A percentile compares a stretch with the other conserved stretches of the same genome.
Evolutionary conservation across 2,113 vertebrate genomes (phyloP).

Genomic region (Montifringilla adamsi): DNA sequence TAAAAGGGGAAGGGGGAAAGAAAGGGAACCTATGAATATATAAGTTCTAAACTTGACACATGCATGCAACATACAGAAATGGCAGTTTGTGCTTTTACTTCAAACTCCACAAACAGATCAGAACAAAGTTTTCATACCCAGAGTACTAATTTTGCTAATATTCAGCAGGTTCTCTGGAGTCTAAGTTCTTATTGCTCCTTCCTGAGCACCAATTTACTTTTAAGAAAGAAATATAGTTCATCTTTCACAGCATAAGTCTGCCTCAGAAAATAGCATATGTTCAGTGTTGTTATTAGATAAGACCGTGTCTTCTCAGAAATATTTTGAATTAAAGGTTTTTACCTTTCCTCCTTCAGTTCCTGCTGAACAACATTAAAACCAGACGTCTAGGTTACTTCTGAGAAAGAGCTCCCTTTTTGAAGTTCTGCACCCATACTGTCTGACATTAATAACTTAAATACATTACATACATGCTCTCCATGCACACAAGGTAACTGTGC

Average conservation of each 20-base stretch:
- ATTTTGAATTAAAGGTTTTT: slow-evolving; percentile 27
- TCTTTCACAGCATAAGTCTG: slow-evolving; percentile 11
- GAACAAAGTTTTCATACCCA: neutral
- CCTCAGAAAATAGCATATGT: slow-evolving; percentile 9
- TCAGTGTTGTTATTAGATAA: slow-evolving; percentile 34
- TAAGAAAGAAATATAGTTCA: neutral
- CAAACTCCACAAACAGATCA: neutral
- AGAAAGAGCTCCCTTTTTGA: neutral
- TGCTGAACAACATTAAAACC: slow-evolving; percentile 30
- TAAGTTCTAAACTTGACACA: slow-evolving; percentile 34
- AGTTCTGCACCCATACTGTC: neutral
- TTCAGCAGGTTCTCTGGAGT: neutral
- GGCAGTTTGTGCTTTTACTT: neutral
- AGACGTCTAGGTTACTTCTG: neutral
- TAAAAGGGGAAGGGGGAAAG: slow-evolving; percentile 57
- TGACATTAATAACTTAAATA: neutral
- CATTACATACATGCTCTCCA: neutral
- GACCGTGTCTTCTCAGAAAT: slow-evolving; percentile 9
- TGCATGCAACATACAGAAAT: slow-evolving; percentile 14
- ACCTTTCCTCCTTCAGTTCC: neutral
- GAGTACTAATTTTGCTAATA: neutral
- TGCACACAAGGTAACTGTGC: neutral
- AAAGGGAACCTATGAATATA: slow-evolving; percentile 71
- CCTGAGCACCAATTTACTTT: neutral
- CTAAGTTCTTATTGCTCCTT: neutral